Evolutionary conservation across 2,888 invertebrate species (phyloP).

Genomic region (Mythimna impura): DNA sequence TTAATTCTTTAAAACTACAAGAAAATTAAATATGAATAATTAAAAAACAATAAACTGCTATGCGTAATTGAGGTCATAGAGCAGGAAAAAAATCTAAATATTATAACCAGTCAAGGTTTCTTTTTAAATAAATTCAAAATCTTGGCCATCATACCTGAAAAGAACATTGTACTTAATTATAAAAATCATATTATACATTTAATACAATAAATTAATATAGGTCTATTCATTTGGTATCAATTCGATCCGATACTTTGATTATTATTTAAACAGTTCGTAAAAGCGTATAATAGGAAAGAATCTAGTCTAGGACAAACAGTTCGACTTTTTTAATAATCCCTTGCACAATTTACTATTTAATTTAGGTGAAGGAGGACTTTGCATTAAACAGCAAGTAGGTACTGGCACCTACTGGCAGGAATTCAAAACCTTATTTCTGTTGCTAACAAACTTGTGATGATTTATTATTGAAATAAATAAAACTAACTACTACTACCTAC

Average conservation of each 20-base stretch:
- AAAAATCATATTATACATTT: background rate
- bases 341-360: no score
- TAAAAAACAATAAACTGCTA: background rate
- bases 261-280: background rate
- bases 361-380: no score
- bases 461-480: no score
- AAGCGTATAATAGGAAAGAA: background rate
- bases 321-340: no score
- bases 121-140: constrained; percentile 24
- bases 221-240: background rate
- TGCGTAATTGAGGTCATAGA: background rate
- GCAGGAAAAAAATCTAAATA: constrained; percentile 30
- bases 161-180: constrained; percentile 25
- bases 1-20: background rate
- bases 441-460: no score
- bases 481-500: no score
- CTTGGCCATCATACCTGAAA: constrained; percentile 53
- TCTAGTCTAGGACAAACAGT: background rate
- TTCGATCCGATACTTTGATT: background rate
- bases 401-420: no score
- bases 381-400: no score
- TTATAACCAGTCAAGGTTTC: constrained; percentile 34
- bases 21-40: background rate
- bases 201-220: no score
- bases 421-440: no score